These are phyloP conservation scores for Hormiphora californensis DNA, from an alignment of 37 sponge, comb jelly and placozoan genomes.

Conservation along the genomic window DNA sequence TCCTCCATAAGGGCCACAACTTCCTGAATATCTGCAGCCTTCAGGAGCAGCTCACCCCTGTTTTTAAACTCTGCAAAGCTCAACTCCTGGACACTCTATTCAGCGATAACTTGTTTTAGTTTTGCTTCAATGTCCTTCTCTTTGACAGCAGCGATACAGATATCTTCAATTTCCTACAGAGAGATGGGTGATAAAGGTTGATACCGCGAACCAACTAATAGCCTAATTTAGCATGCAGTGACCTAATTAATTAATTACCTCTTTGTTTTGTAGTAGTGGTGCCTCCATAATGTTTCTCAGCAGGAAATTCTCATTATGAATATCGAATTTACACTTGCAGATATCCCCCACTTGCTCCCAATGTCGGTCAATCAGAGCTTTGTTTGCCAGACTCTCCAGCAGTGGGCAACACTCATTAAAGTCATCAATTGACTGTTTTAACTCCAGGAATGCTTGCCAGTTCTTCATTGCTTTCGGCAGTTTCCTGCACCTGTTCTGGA, in stretches of 20 bases:
- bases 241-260: conserved; percentile 69
- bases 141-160: conserved; percentile 94
- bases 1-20: conserved; percentile 93
- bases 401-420: conserved; percentile 95
- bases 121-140: conserved; percentile 99
- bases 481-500: conserved; percentile 96
- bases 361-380: conserved; percentile 90
- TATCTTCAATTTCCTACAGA: conserved; percentile 61
- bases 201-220: background rate
- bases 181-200: background rate
- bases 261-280: conserved; percentile 80
- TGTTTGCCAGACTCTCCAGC: conserved; percentile 88
- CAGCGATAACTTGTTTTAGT: conserved; percentile 73
- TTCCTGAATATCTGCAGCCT: conserved; percentile 82
- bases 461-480: conserved; percentile 94
- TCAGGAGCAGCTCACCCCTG: conserved; percentile 86
- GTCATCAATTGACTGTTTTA: conserved; percentile 91
- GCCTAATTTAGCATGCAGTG: background rate
- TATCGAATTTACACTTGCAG: conserved; percentile 80
- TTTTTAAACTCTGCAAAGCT: conserved; percentile 78
- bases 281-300: conserved; percentile 92
- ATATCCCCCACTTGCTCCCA: conserved; percentile 76
- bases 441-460: conserved; percentile 91
- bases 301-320: conserved; percentile 77
- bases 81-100: conserved; percentile 79